Conservation (phyloP, 2,113 vertebrate species). For the Mustela nigripes region DNA sequence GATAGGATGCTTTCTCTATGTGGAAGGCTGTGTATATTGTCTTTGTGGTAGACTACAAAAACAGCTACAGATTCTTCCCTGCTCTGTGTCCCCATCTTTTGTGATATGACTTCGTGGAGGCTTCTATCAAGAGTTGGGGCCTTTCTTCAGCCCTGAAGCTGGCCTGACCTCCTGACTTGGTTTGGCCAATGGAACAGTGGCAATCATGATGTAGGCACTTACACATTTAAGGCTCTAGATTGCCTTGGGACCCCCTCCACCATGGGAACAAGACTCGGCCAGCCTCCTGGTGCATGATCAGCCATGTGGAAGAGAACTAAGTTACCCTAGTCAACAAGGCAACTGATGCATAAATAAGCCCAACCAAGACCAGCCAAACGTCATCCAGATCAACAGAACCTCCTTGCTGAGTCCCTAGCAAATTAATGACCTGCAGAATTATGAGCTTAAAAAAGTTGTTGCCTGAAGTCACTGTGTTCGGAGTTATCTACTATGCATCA, state of each 20-base stretch:
- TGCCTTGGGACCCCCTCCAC: neutral
- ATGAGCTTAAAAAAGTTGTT: neutral
- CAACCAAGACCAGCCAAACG: neutral
- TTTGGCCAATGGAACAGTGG: neutral
- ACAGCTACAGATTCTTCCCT: neutral
- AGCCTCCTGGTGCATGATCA: neutral
- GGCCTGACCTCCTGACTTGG: neutral
- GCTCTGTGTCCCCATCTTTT: neutral
- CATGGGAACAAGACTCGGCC: neutral
- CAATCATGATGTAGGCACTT: neutral
- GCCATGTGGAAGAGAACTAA: neutral
- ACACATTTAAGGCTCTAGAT: neutral
- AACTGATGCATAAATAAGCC: neutral
- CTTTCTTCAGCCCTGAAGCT: neutral
- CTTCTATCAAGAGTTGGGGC: neutral
- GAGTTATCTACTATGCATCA: constrained; percentile 2
- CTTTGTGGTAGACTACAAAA: neutral
- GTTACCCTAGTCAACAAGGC: neutral
- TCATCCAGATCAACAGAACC: neutral
- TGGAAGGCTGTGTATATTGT: neutral
- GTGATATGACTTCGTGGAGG: neutral
- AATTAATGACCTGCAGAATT: neutral
- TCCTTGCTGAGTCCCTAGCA: neutral
- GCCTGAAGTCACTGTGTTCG: constrained; percentile 7
- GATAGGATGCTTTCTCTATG: neutral